A percentile compares a stretch with the other conserved stretches of the same genome.
These are phyloP conservation scores for Apis dorsata DNA, from an alignment of 1,140 invertebrate species.

Conservation along the genomic window DNA sequence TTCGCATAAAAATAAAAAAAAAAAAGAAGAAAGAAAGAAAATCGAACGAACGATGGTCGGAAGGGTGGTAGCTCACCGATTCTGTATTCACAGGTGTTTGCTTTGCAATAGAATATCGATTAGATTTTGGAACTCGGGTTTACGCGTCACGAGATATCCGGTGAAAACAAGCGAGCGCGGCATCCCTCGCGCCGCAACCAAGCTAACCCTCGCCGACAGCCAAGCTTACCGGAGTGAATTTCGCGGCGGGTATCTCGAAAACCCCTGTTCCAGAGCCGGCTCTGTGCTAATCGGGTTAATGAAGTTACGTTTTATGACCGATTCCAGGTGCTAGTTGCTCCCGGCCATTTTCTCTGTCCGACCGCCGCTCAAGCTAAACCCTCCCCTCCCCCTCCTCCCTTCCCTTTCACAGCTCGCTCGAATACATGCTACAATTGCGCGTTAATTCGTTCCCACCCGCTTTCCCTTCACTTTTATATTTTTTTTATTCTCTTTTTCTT, in stretches of 20 bases:
- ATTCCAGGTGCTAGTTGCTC: slow-evolving; percentile 31
- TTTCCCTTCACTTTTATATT: not conserved
- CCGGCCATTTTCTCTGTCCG: slow-evolving; percentile 11
- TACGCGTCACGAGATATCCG: slow-evolving; percentile 59
- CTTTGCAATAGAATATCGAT: slow-evolving; percentile 64
- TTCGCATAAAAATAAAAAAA: not conserved
- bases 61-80: slow-evolving; percentile 8
- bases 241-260: slow-evolving; percentile 46
- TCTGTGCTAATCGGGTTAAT: slow-evolving; percentile 50
- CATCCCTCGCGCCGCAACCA: not conserved
- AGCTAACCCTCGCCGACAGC: slow-evolving; percentile 26
- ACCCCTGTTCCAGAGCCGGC: slow-evolving; percentile 25
- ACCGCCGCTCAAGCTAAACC: not conserved
- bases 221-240: slow-evolving; percentile 45
- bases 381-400: no score
- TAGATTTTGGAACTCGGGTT: slow-evolving; percentile 60
- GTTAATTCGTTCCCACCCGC: slow-evolving; percentile 6
- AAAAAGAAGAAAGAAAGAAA: not conserved
- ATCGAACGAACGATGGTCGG: not conserved
- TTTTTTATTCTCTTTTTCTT: not conserved
- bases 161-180: slow-evolving; percentile 44
- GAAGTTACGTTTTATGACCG: slow-evolving; percentile 55
- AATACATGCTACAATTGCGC: slow-evolving; percentile 17
- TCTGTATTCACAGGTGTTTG: slow-evolving; percentile 56
- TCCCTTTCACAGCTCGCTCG: not conserved